Evolutionary conservation across 2,888 invertebrate species (phyloP), one percentile per base, ranked within the genome.

Genomic region (Limnephilus marmoratus): DNA sequence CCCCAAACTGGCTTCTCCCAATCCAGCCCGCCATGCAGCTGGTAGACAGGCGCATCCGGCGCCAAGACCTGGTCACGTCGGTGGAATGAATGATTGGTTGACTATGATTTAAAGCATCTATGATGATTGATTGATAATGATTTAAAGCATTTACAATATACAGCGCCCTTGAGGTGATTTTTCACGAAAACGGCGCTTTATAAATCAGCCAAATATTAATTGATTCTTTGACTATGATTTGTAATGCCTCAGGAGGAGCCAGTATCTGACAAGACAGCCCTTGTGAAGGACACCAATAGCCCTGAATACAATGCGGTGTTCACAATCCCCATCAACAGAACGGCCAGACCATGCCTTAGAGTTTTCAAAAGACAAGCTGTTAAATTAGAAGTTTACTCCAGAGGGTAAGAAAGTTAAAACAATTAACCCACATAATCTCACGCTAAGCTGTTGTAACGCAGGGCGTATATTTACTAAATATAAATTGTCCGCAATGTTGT

Each of bases 381-480:
- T 93, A 99, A 99, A 95, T 97, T 99, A 91, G 99, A 99, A 95
- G 97, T 99, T 15, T 99, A 97, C 96, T 98, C 98, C 0, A 98
- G 98, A 96, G 99, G 99, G 99, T 99, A 96, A 97, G 97, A 34
- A 12, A 37, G 37, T 68, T 68, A 68, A 68, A 68, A 68, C 68
- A 68, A n/a, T 9, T 24, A 68, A n/a, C 68, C 0, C 68, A 68
- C 24, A 68, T 53, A 68, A 68, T 68, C 68, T 68, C 68, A 68
- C 68, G 9, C 24, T n/a, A 68, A 68, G 9, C 24, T n/a, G 68
- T 68, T 68, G 68, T 68, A 68, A 68, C 1, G 68, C 68, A 68
- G 24, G 24, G 9, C 7, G 9, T 68, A 68, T 24, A 24, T 68
- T 24, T 68, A 68, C 24, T 24, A n/a, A 68, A 68, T 5, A 24